Conservation (phyloP, 2,797 vertebrate genomes). For the Hipposideros larvatus region DNA sequence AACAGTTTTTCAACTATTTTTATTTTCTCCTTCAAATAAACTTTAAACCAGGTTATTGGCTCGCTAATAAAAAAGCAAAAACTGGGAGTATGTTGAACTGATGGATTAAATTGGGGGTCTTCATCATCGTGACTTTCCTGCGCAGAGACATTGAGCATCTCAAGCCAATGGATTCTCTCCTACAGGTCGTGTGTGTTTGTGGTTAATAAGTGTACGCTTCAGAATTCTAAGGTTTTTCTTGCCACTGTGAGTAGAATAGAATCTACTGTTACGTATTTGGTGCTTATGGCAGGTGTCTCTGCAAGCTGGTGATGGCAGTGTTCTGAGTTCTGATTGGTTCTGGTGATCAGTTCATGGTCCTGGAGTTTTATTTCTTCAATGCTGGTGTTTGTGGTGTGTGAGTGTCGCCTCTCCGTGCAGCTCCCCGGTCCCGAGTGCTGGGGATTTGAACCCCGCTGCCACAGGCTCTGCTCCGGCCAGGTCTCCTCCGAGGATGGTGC, state of each 20-base stretch:
- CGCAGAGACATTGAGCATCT: too few relatives aligned
- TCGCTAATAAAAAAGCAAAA: not conserved
- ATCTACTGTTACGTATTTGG: rapidly evolving
- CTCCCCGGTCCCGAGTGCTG: not conserved
- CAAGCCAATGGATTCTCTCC: not conserved
- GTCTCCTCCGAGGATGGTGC: rapidly evolving
- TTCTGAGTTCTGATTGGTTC: not conserved
- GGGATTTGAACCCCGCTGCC: rapidly evolving
- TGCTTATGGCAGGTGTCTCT: rapidly evolving
- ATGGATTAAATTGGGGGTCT: not conserved
- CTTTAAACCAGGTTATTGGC: not conserved
- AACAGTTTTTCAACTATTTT: not conserved
- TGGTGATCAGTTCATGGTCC: not conserved
- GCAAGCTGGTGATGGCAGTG: not conserved
- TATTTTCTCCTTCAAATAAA: not conserved
- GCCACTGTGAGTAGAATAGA: not conserved
- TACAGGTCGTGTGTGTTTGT: too few relatives aligned
- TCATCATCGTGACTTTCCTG: not conserved
- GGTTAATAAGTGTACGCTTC: not conserved
- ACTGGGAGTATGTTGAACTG: not conserved
- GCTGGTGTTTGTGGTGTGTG: not conserved
- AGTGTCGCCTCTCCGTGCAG: not conserved
- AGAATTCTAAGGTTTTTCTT: too few relatives aligned
- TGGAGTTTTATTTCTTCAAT: not conserved
- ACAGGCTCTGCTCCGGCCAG: not conserved